Conservation (phyloP, 2,797 vertebrate genomes). For the Amazona finschi region DNA sequence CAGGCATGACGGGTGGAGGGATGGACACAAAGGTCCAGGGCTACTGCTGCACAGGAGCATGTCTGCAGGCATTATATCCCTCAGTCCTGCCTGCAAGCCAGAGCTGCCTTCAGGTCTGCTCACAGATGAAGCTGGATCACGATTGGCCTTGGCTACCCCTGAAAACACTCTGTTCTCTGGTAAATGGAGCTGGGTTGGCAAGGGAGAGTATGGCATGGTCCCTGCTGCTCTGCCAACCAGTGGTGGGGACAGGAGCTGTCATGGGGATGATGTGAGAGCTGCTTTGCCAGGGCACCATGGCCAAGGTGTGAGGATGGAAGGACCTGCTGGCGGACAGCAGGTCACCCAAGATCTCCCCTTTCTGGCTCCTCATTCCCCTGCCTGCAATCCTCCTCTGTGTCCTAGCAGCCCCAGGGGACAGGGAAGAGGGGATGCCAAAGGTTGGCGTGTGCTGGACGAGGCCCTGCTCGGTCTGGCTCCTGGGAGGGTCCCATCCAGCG, state of each 20-base stretch:
- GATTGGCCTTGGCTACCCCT: neutral
- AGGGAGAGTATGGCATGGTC: accelerated
- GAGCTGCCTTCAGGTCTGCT: neutral
- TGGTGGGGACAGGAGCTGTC: neutral
- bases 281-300: neutral
- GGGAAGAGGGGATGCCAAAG: neutral
- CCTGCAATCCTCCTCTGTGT: neutral
- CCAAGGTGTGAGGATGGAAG: neutral
- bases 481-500: neutral
- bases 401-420: accelerated
- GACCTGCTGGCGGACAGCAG: neutral
- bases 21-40: neutral
- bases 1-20: neutral
- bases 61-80: neutral
- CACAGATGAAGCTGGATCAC: accelerated
- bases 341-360: neutral
- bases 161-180: neutral
- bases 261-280: neutral
- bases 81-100: neutral
- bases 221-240: neutral
- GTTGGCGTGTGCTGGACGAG: neutral
- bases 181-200: neutral
- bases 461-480: neutral
- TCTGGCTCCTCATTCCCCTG: neutral
- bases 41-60: neutral